Evolutionary conservation across 2,888 invertebrate genomes (phyloP), one percentile per base, ranked within the genome.

Genomic region (Drosophila rubida): DNA sequence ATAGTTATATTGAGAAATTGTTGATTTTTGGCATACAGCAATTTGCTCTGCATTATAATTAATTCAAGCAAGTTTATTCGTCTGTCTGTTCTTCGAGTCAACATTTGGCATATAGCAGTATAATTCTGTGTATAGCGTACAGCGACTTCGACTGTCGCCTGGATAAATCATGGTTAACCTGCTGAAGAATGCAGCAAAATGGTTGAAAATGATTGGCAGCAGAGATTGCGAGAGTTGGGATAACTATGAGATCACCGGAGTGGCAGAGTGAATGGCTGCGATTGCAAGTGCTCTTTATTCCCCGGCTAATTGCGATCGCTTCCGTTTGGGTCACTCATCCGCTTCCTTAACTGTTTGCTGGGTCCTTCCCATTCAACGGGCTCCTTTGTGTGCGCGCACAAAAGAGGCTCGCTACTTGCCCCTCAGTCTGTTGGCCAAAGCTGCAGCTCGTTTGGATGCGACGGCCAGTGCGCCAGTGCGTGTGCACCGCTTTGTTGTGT

Each of bases 341-440:
- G 55, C 61, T 76, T 76, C 68, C 76, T 78, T 71, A 76, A 74
- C 78, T 76, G 78, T 74, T 69, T 67, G 65, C 63, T 51, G 27
- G 37, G 35, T 1, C n/a, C n/a, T n/a, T n/a, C n/a, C 57, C 25
- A 45, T 60, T 68, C 57, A 64, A 48, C 19, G 39, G 59, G 50
- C 27, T 60, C 57, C 51, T 61, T 54, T 61, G 49, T 72, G 42
- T 64, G 49, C 39, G 35, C 23, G 39, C 16, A 73, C 71, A 69
- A 67, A 50, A 39, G 37, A 25, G 14, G 41, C 32, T 30, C 8
- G 58, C 50, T 22, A 2, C 45, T n/a, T 25, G 27, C 25, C 19
- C 58, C 30, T 41, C n/a, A 14, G 14, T 19, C n/a, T 23, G 14
- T 19, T 30, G n/a, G 19, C 25, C 23, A 25, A 7, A 25, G 7